Evolutionary conservation across 1,140 invertebrate genomes (phyloP).

Genomic region (Mercenaria mercenaria): DNA sequence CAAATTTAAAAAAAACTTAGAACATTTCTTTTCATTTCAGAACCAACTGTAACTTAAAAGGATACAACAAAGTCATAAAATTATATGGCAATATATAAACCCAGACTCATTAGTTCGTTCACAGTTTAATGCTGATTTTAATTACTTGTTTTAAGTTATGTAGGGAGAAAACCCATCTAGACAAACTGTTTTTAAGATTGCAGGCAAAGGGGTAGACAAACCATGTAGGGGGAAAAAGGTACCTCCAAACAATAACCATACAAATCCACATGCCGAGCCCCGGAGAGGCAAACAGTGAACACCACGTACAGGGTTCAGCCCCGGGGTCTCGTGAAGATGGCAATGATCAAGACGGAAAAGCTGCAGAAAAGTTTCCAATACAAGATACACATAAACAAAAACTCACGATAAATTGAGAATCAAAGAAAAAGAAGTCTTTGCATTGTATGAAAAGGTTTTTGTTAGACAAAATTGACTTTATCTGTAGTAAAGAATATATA

Average conservation of each 20-base stretch:
- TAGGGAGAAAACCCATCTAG: conserved; percentile 89
- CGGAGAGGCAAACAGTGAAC: conserved; percentile 97
- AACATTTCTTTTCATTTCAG: no score
- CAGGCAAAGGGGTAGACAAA: conserved; percentile 92
- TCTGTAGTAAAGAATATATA: no score
- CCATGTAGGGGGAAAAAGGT: conserved; percentile 92
- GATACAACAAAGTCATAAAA: no score
- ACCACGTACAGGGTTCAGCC: conserved; percentile 98
- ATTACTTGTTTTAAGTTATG: no score
- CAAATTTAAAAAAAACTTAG: no score
- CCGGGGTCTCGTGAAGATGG: conserved; percentile 96
- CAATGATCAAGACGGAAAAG: conserved; percentile 93
- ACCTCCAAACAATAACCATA: conserved; percentile 92
- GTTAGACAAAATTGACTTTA: no score
- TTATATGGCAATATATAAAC: no score
- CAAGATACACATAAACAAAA: conserved; percentile 73
- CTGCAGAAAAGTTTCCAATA: conserved; percentile 78
- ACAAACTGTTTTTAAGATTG: conserved; percentile 90
- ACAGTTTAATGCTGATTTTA: no score
- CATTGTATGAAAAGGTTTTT: no score
- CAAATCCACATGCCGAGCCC: conserved; percentile 89
- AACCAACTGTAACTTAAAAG: no score
- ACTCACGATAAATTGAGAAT: background rate
- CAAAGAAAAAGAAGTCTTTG: no score
- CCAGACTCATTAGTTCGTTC: no score